Evolutionary conservation across 2,888 invertebrate genomes (phyloP).

Genomic region (Andrena hattorfiana): DNA sequence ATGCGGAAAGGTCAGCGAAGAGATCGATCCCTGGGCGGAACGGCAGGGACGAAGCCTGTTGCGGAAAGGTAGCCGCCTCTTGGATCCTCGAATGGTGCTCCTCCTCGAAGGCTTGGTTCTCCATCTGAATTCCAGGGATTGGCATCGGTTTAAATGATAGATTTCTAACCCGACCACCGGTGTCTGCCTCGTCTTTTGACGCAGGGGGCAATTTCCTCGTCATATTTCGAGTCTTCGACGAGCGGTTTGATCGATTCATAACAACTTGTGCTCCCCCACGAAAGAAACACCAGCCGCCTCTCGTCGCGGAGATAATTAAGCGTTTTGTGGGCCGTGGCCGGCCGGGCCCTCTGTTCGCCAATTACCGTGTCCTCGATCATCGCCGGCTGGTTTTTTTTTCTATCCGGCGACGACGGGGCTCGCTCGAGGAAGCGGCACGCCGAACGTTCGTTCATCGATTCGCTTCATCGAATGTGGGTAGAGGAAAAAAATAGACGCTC

Average conservation of each 20-base stretch:
- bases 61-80: slow-evolving; percentile 18
- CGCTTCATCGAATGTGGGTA: slow-evolving; percentile 51
- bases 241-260: slow-evolving; percentile 35
- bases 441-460: slow-evolving; percentile 33
- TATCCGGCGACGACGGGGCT: neutral
- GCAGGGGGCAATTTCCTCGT: neutral
- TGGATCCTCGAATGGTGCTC: slow-evolving; percentile 65
- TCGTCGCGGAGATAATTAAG: slow-evolving; percentile 45
- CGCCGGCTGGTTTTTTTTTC: slow-evolving; percentile 37
- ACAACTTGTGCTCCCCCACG: slow-evolving; percentile 3
- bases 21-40: neutral
- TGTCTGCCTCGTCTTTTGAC: slow-evolving; percentile 1
- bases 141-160: no score
- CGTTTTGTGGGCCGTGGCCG: slow-evolving; percentile 36
- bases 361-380: slow-evolving; percentile 60
- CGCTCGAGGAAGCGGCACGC: slow-evolving; percentile 12
- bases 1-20: neutral
- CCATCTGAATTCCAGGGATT: slow-evolving; percentile 73
- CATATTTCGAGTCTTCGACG: slow-evolving; percentile 2
- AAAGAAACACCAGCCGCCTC: slow-evolving; percentile 1
- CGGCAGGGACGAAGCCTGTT: neutral
- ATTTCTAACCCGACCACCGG: slow-evolving; percentile 6
- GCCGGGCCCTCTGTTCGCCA: slow-evolving; percentile 39
- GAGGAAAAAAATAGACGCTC: slow-evolving; percentile 46
- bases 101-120: slow-evolving; percentile 82